Evolutionary conservation across 2,113 vertebrate species (phyloP), one percentile per base, ranked within the genome.

Genomic region (Actenoides hombroni): DNA sequence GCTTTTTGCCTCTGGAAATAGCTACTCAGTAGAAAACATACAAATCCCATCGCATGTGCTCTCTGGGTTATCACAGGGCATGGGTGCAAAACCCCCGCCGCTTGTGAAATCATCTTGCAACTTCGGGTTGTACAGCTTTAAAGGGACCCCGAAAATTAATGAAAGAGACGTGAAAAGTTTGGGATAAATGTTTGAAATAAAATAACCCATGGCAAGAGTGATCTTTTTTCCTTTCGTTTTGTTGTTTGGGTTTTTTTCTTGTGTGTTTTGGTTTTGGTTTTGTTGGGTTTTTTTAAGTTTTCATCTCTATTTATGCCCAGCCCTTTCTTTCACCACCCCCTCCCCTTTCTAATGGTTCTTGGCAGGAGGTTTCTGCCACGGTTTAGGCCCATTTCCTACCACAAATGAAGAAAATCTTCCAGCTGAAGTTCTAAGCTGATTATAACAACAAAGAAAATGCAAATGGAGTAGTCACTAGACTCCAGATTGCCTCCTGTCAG

Each of bases 1-100:
- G 90, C 92, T 83, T 88, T 87, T 40, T 82, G 94, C 86, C 93
- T 92, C 92, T 91, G 85, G 82, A 96, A 96, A 87, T 77, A 93
- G 35, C 64, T 60, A 4, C 90, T 93, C 42, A 24, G 88, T 37
- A 84, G 81, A 56, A 86, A 80, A 94, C 37, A 93, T 42, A 69
- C 70, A 69, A 95, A 90, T 63, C 48, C 14, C 61, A 33, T 20
- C 29, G 29, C 95, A 18, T 86, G 51, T 88, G 60, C 85, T 94
- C 29, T 65, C 75, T 29, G 92, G 83, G 91, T 91, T 94, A 84
- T 29, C 84, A 83, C 85, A 93, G 93, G 82, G 94, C 88, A 88
- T 49, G 82, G 64, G 23, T 25, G 54, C 86, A 91, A 85, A 89
- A 79, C 44, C 73, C 40, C 49, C 46, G 2, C 53, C 40, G 57